phyloP scores from a whole-genome alignment of 2,113 vertebrate species.

The Pseudolaguvia tuberculata region DNA sequence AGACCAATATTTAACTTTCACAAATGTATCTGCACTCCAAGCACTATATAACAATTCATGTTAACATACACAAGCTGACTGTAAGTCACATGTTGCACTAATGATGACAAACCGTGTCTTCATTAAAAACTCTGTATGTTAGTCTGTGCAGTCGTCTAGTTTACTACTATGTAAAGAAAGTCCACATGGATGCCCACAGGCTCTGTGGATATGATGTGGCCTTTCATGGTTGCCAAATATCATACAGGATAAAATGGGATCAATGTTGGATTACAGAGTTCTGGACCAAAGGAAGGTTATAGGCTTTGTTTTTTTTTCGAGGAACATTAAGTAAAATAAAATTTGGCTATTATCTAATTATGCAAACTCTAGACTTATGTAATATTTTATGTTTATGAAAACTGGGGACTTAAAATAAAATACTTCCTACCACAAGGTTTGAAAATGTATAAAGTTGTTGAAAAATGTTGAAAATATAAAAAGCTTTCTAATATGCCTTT shows the following conservation, averaged over 20 bases:
- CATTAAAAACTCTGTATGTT: background rate
- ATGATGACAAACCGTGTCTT: conserved; percentile 33
- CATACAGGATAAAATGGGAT: conserved; percentile 20
- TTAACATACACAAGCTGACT: conserved; percentile 21
- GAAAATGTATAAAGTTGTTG: too few species aligned
- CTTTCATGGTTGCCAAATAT: conserved; percentile 28
- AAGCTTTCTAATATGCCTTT: too few species aligned
- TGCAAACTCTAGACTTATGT: conserved; percentile 4
- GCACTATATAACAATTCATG: conserved; percentile 26
- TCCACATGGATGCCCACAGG: background rate
- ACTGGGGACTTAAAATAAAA: background rate
- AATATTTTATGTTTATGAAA: conserved; percentile 2
- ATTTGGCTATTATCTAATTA: background rate
- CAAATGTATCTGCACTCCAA: conserved; percentile 38
- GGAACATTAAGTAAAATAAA: background rate
- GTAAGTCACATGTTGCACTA: conserved; percentile 33
- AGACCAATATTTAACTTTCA: conserved; percentile 14
- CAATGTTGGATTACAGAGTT: conserved; percentile 34
- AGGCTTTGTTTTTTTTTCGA: background rate
- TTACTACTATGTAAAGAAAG: too few species aligned
- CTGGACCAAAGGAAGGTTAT: background rate
- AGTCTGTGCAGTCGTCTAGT: background rate
- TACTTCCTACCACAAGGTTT: too few species aligned
- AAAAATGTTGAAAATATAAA: too few species aligned
- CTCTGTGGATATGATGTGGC: conserved; percentile 8